Conservation (phyloP, 2,797 vertebrate genomes). For the Acanthopagrus latus region DNA sequence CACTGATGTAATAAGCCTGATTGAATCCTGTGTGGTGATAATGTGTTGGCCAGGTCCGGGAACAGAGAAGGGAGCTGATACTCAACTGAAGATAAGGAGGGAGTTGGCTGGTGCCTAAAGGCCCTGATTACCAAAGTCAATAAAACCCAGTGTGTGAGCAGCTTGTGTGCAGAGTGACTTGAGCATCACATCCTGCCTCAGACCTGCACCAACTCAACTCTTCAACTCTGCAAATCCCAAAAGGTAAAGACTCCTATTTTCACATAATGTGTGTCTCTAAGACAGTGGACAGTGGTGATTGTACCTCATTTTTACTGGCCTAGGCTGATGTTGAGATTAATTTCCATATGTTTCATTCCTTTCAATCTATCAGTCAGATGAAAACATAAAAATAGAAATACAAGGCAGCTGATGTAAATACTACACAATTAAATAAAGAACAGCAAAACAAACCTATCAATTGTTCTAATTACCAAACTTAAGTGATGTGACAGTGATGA, state of each 20-base stretch:
- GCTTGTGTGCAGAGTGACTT: constrained; percentile 8
- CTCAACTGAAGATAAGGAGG: constrained; percentile 51
- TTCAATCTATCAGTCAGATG: not conserved
- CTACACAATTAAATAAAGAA: not conserved
- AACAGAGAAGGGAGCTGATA: constrained; percentile 42
- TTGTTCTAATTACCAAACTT: too few species aligned
- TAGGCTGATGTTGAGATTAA: not conserved
- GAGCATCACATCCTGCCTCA: constrained; percentile 6
- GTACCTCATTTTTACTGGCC: not conserved
- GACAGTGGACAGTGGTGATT: not conserved
- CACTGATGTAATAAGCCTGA: constrained; percentile 33
- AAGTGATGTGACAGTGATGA: not conserved
- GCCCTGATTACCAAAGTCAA: constrained; percentile 64
- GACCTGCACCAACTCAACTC: not conserved
- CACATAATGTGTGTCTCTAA: not conserved
- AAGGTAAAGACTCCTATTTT: constrained; percentile 35
- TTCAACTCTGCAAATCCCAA: not conserved
- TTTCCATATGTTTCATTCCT: not conserved
- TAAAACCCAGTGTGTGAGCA: constrained; percentile 45
- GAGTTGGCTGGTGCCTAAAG: constrained; percentile 31
- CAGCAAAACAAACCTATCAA: not conserved
- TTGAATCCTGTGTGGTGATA: constrained; percentile 34
- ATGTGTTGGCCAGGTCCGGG: constrained; percentile 26
- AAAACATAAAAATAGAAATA: not conserved
- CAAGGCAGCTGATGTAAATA: not conserved